Percentiles rank a stretch among this genome's conserved stretches.
These are phyloP conservation scores for Meganola albula DNA, from an alignment of 2,888 invertebrate genomes.

Conservation along the genomic window DNA sequence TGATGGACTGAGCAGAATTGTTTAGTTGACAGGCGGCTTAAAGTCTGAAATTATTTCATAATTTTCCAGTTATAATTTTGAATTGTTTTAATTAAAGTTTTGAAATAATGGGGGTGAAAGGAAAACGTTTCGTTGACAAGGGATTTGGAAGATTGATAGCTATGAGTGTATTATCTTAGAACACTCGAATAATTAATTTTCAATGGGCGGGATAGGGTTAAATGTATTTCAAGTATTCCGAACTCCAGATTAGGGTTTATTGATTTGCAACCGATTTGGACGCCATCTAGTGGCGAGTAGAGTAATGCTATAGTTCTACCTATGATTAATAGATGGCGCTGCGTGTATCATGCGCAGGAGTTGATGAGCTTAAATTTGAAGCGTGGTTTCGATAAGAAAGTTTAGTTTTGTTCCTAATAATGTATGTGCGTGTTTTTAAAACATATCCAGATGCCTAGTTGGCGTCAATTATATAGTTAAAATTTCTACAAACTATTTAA, in stretches of 20 bases:
- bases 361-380: no score
- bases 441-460: no score
- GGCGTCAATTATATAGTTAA: no score
- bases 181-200: conserved; percentile 26
- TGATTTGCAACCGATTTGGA: neutral
- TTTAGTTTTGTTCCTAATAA: no score
- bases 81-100: no score
- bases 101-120: conserved; percentile 45
- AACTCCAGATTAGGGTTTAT: neutral
- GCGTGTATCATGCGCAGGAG: conserved; percentile 42
- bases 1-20: conserved; percentile 73
- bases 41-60: conserved; percentile 62
- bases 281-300: conserved; percentile 47
- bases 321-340: conserved; percentile 44
- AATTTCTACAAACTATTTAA: no score
- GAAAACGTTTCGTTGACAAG: conserved; percentile 41
- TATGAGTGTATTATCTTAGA: conserved; percentile 26
- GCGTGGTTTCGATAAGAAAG: no score
- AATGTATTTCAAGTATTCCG: neutral
- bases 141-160: conserved; percentile 44
- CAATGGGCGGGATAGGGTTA: conserved; percentile 6
- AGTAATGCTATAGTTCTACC: conserved; percentile 17
- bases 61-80: conserved; percentile 59
- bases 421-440: no score
- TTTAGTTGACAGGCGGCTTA: conserved; percentile 67